Evolutionary conservation across 1,140 invertebrate species (phyloP).

Genomic region (Cylas formicarius): DNA sequence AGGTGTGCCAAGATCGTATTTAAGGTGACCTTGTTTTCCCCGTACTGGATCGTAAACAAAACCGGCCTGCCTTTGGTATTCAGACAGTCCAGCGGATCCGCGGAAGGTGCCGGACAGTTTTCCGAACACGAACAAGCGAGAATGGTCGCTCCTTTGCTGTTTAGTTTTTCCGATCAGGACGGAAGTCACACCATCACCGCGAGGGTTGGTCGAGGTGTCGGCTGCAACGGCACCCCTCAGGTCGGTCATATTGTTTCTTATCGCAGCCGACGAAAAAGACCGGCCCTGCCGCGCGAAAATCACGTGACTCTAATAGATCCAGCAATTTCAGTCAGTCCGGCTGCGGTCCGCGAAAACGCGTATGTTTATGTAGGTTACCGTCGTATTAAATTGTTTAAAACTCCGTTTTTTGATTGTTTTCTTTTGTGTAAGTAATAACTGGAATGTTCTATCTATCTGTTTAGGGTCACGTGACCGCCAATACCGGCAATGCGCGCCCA

Average conservation of each 20-base stretch:
- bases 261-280: too few relatives aligned
- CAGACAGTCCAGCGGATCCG: conserved; percentile 74
- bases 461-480: too few relatives aligned
- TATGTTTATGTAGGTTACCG: too few relatives aligned
- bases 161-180: conserved; percentile 87
- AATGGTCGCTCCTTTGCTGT: conserved; percentile 87
- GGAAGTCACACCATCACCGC: conserved; percentile 57
- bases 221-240: conserved; percentile 56
- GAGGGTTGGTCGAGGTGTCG: conserved; percentile 65
- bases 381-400: background rate
- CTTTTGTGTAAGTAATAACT: too few relatives aligned
- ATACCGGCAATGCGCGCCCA: too few relatives aligned
- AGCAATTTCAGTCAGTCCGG: too few relatives aligned
- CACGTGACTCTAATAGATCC: too few relatives aligned
- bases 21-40: conserved; percentile 72
- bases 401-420: too few relatives aligned
- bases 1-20: conserved; percentile 28
- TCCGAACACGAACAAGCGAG: conserved; percentile 90
- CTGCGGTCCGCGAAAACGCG: too few relatives aligned
- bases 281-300: too few relatives aligned
- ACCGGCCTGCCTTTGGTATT: conserved; percentile 92
- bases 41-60: conserved; percentile 94
- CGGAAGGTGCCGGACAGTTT: conserved; percentile 86
- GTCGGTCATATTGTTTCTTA: conserved; percentile 25
- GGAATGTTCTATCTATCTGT: too few relatives aligned